These are phyloP conservation scores for Psittacara wagleri DNA, from an alignment of 2,113 vertebrate species.

Conservation along the genomic window DNA sequence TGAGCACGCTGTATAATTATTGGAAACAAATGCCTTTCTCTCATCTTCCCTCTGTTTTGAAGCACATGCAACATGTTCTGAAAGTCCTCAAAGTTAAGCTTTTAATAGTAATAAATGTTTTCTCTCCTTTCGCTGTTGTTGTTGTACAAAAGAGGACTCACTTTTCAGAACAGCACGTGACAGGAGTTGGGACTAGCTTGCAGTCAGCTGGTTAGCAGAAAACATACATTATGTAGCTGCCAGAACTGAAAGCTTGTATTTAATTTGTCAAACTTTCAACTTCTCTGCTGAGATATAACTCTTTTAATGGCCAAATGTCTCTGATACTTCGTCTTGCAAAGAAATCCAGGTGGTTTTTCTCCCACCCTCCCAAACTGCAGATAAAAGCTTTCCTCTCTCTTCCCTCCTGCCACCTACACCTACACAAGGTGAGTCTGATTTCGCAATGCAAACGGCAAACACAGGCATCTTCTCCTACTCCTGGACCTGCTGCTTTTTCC, in stretches of 20 bases:
- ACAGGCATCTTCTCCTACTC: background rate
- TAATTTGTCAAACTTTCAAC: conserved; percentile 42
- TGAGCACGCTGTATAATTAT: conserved; percentile 29
- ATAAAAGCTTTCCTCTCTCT: background rate
- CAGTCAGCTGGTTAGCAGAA: background rate
- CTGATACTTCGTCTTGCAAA: background rate
- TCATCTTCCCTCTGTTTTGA: conserved; percentile 11
- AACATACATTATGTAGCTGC: conserved; percentile 31
- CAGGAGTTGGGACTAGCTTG: background rate
- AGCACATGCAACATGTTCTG: background rate
- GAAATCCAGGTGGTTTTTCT: conserved; percentile 19
- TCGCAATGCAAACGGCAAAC: background rate
- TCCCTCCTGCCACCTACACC: conserved; percentile 11
- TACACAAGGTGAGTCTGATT: background rate
- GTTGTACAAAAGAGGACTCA: conserved; percentile 25
- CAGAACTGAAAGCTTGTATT: conserved; percentile 33
- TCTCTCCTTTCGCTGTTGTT: conserved; percentile 22
- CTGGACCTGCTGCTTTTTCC: background rate
- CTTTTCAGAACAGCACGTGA: conserved; percentile 18
- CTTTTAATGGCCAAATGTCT: background rate
- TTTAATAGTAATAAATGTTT: conserved; percentile 9
- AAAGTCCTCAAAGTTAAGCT: conserved; percentile 17
- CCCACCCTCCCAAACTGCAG: background rate
- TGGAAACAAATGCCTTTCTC: conserved; percentile 10
- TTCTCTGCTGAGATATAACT: background rate